Base-by-base conservation (phyloP, 2,888 invertebrate species). In the Orgyia antiqua region DNA sequence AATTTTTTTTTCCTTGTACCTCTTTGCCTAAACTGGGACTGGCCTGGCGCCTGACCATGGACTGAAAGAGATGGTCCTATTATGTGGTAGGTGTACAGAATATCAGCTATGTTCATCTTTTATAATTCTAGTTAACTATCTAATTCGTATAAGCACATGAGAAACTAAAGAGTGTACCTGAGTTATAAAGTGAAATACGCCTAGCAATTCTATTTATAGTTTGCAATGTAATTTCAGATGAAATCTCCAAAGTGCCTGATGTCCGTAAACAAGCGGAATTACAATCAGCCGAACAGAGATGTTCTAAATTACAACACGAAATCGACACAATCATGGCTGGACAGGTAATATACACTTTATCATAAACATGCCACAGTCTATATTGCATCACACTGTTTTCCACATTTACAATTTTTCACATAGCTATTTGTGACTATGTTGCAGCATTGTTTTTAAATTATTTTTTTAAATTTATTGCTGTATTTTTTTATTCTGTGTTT, bases 221-320 rank as follows among this genome's bases (percentile, higher is more conserved):
- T n/a, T n/a, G n/a, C n/a, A n/a, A n/a, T n/a, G n/a, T n/a, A n/a
- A 13, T 66, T 69, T 2, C 70, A 87, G 87, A 68, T 39, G 80
- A 83, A 43, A 62, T 87, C 5, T 63, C 74, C 7, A 84, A 86
- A 58, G 84, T 84, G 1, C 82, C 84, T 1, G 86, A 86, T 31
- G 79, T 86, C 0, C 58, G 83, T n/a, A 87, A 84, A 25, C 77
- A 80, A 32, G 68, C 75, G 0, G 75, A 84, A 34, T 55, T 87
- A 1, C 86, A 84, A 36, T 72, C 84, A 0, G 82, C 86, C 0
- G 77, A 86, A 29, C 73, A 68, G 35, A 58, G 87, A 2, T 80
- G 82, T 36, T 58, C 69, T 8, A 75, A 65, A 1, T 51, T 87
- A 1, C 82, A 86, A 42, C 74, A 76, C 13, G 75, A 86, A 51